Base-by-base conservation (phyloP, 2,888 invertebrate species). In the Epirrhoe alternata region DNA sequence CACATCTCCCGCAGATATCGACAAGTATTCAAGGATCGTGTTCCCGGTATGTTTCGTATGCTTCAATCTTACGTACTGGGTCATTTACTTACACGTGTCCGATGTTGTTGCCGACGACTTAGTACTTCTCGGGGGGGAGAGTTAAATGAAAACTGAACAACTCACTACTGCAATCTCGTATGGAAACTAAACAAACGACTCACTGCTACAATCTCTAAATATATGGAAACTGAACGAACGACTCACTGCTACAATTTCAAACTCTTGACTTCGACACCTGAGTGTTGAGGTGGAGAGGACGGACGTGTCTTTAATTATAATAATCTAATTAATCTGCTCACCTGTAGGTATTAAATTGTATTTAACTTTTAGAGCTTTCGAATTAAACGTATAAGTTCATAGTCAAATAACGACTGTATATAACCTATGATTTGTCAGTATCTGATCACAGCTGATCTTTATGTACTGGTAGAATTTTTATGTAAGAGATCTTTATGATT, bases 41-140 rank as follows among this genome's bases (percentile, higher is more conserved):
- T 99, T 99, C 90, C 99, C 99, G 61, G 97, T 99, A 81, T 98
- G 99, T 94, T 99, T 99, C 95, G 97, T 99, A 77, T 97, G 99
- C 94, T 99, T 99, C 95, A 99, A 99, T 93, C 95, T 98, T 77
- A 98, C 98, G 97, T 98, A 98, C 94, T 98, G 98, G 98, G 98
- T 98, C 91, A 98, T 98, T 85, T 98, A 98, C 89, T 94, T 98
- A 79, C 98, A 98, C 94, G 98, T 98, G 84, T 98, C 98, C 82
- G 98, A 98, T 93, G 98, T 98, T 76, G 97, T 98, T 73, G 98
- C 97, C 81, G 98, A 98, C 88, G 98, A 98, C 92, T 94, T 98
- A 86, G 98, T 98, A 81, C 94, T 97, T 79, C 94, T 97, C 93
- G 94, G 95, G 92, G 92, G 89, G 77, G 92, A 92, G 76, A 88